phyloP scores from a whole-genome alignment of 2,888 invertebrate species.

The Elmis aenea region DNA sequence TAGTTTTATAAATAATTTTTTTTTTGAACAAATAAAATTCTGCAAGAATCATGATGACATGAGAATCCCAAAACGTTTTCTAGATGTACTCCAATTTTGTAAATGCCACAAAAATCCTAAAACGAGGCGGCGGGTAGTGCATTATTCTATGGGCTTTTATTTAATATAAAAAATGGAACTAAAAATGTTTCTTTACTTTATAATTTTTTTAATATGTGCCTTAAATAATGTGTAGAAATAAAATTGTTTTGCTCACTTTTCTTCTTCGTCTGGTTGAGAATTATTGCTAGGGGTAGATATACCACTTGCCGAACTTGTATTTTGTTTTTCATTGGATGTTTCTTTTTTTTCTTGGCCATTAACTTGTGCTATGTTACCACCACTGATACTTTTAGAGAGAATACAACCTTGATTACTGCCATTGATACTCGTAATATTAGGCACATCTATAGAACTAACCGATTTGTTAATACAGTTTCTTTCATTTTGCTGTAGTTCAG shows the following conservation, averaged over 20 bases:
- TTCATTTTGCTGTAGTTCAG: conserved; percentile 32
- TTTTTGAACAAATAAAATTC: no score
- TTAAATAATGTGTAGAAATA: neutral
- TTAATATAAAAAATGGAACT: no score
- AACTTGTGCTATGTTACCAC: conserved; percentile 36
- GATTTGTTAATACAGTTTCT: conserved; percentile 38
- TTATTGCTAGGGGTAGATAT: conserved; percentile 46
- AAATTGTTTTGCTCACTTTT: conserved; percentile 33
- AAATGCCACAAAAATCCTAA: no score
- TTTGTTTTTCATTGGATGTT: conserved; percentile 33
- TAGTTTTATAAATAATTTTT: no score
- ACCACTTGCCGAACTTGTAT: conserved; percentile 45
- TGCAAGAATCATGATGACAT: no score
- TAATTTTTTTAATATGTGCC: neutral
- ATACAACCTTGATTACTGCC: conserved; percentile 27
- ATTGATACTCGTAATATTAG: conserved; percentile 28
- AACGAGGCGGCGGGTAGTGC: no score
- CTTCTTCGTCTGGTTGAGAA: conserved; percentile 40
- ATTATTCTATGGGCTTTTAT: no score
- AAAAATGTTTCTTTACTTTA: no score
- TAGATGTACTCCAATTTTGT: no score
- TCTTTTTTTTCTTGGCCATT: conserved; percentile 33
- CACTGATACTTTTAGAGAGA: conserved; percentile 40
- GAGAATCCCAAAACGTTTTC: no score
- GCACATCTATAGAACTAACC: conserved; percentile 37